Evolutionary conservation across 2,888 invertebrate species (phyloP).

Genomic region (Temnothorax ravouxi): DNA sequence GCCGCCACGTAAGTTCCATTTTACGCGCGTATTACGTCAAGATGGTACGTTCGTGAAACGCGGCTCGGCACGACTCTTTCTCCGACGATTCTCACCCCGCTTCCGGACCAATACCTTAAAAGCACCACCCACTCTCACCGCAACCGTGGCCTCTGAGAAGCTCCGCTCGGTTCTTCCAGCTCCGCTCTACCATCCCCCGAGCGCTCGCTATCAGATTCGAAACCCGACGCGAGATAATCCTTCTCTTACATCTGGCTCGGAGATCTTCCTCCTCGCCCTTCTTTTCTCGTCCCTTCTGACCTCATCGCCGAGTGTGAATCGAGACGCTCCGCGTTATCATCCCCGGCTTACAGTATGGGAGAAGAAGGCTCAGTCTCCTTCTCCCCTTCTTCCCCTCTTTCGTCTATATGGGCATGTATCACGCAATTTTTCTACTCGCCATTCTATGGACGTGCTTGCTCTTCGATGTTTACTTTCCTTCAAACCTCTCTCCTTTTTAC

Average conservation of each 20-base stretch:
- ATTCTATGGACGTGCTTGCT: constrained; percentile 61
- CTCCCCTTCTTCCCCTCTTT: not conserved
- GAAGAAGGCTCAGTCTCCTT: constrained; percentile 67
- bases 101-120: constrained; percentile 83
- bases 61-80: constrained; percentile 60
- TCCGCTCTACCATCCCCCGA: constrained; percentile 53
- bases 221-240: constrained; percentile 82
- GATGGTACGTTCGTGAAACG: constrained; percentile 63
- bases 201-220: constrained; percentile 81
- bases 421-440: constrained; percentile 77
- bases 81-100: constrained; percentile 55
- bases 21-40: constrained; percentile 72
- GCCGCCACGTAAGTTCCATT: constrained; percentile 65
- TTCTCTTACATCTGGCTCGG: constrained; percentile 81
- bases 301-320: constrained; percentile 75
- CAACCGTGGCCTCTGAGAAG: constrained; percentile 44
- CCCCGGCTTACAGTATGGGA: constrained; percentile 74
- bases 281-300: constrained; percentile 56
- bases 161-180: constrained; percentile 43
- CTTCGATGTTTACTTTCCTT: constrained; percentile 5
- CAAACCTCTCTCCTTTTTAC: constrained; percentile 18
- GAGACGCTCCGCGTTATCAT: constrained; percentile 80
- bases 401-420: constrained; percentile 69
- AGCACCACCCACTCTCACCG: constrained; percentile 70
- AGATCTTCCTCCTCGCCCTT: constrained; percentile 54